Evolutionary conservation across 2,113 vertebrate species (phyloP).

Genomic region (Melanerpes formicivorus): DNA sequence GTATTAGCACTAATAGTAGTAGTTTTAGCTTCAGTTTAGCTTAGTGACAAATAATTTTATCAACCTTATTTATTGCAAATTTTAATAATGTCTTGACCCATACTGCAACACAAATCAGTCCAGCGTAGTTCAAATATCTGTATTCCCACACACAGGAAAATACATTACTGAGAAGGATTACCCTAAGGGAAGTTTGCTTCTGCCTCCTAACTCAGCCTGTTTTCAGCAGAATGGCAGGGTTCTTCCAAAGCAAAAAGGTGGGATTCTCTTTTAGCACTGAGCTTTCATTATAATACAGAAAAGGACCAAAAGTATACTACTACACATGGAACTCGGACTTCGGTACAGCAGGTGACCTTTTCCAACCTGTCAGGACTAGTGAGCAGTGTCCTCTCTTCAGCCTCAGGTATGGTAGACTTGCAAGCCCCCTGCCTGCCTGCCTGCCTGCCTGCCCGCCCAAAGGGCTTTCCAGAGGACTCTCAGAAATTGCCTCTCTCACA

Average conservation of each 20-base stretch:
- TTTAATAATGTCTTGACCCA: background rate
- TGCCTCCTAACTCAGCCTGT: background rate
- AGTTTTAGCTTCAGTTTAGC: background rate
- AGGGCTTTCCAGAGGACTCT: background rate
- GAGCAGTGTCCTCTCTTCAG: background rate
- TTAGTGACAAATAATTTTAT: background rate
- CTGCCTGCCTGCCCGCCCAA: background rate
- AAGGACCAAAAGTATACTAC: background rate
- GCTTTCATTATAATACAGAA: background rate
- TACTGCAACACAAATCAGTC: background rate
- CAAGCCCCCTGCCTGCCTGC: background rate
- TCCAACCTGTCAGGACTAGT: background rate
- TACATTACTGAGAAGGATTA: background rate
- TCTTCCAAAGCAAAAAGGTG: background rate
- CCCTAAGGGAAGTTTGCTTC: background rate
- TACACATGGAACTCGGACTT: background rate
- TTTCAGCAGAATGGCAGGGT: background rate
- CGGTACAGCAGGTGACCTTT: background rate
- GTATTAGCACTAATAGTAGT: background rate
- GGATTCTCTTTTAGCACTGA: background rate
- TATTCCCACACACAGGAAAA: background rate
- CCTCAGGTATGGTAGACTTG: background rate
- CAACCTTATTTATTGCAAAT: background rate
- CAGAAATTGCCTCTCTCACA: background rate
- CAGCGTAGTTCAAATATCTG: background rate